These are phyloP conservation scores for Stigmatopora nigra DNA, from an alignment of 2,113 vertebrate genomes.

Conservation along the genomic window DNA sequence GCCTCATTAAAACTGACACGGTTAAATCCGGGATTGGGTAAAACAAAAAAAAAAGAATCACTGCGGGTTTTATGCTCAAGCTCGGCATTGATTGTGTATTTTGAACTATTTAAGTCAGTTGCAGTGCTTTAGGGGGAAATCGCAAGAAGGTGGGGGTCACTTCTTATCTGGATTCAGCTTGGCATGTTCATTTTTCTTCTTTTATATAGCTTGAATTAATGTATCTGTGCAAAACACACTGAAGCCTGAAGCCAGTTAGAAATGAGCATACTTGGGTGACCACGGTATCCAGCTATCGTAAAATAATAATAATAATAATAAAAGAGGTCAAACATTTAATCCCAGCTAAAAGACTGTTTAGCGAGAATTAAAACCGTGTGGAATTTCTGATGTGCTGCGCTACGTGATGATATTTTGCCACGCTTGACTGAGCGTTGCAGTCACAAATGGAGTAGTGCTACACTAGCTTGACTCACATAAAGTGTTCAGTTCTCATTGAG, in stretches of 20 bases:
- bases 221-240: constrained; percentile 19
- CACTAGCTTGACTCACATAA: no score
- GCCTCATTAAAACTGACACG: constrained; percentile 44
- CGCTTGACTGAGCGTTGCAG: not conserved
- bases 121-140: constrained; percentile 20
- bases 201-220: constrained; percentile 37
- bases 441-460: no score
- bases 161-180: constrained; percentile 40
- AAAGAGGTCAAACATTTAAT: constrained; percentile 51
- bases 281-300: constrained; percentile 12
- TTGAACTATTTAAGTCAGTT: constrained; percentile 22
- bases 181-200: constrained; percentile 36
- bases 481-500: no score
- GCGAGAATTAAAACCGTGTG: constrained; percentile 31
- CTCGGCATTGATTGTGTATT: constrained; percentile 5
- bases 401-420: not conserved
- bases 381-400: not conserved
- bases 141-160: constrained; percentile 25
- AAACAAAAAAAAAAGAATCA: constrained; percentile 11
- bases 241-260: constrained; percentile 9
- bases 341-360: constrained; percentile 21
- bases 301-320: no score
- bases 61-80: constrained; percentile 24
- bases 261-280: constrained; percentile 19
- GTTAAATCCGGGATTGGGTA: constrained; percentile 15